phyloP scores from a whole-genome alignment of 1,140 invertebrate genomes.

The Leptinotarsa lineolata region DNA sequence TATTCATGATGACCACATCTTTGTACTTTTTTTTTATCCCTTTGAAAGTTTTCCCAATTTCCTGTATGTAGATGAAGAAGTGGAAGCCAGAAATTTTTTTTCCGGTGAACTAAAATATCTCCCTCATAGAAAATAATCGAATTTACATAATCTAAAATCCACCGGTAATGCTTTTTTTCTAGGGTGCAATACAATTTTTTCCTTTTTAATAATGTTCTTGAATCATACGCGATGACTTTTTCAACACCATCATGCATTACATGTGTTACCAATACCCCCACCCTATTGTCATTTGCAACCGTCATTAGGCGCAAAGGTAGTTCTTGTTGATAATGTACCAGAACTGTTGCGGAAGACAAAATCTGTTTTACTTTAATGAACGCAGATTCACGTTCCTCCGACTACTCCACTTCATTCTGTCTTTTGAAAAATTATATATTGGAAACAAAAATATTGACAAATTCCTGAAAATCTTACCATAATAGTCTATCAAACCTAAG shows the following conservation, averaged over 20 bases:
- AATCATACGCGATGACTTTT: conserved; percentile 58
- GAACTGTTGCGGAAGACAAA: conserved; percentile 44
- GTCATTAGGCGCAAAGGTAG: conserved; percentile 45
- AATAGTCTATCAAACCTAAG: conserved; percentile 55
- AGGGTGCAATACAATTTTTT: conserved; percentile 61
- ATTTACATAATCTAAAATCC: background rate
- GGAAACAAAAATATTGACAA: conserved; percentile 30
- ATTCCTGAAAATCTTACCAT: conserved; percentile 49
- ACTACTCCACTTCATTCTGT: conserved; percentile 40
- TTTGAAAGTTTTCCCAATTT: too few species aligned
- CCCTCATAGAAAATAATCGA: background rate
- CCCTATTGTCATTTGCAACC: conserved; percentile 54
- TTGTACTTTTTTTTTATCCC: too few species aligned
- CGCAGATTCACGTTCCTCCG: conserved; percentile 37
- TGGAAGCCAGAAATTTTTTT: too few species aligned
- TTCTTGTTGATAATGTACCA: conserved; percentile 55
- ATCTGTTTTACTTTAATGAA: conserved; percentile 45
- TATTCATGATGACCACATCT: too few species aligned
- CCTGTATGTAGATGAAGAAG: too few species aligned
- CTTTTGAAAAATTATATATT: conserved; percentile 44
- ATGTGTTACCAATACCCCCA: conserved; percentile 59
- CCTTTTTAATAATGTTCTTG: conserved; percentile 55
- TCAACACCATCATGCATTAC: conserved; percentile 51
- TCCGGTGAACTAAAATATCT: background rate
- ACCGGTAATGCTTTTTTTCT: conserved; percentile 57